Conservation (phyloP, 2,888 invertebrate genomes). For the Chamaedrilus cognettii region DNA sequence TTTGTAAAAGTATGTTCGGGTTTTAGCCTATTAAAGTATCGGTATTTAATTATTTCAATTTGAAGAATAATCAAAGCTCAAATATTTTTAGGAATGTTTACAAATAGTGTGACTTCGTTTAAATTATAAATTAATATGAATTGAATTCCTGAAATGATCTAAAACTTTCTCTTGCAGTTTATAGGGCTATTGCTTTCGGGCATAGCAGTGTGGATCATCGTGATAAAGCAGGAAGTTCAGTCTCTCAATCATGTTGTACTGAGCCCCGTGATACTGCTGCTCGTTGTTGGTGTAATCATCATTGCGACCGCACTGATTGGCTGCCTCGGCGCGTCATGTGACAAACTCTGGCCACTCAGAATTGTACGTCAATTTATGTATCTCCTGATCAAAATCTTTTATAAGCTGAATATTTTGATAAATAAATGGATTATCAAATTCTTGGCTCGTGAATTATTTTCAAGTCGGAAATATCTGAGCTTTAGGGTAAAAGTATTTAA, state of each 20-base stretch:
- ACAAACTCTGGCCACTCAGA: conserved; percentile 48
- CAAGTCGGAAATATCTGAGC: too few species aligned
- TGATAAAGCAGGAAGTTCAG: conserved; percentile 43
- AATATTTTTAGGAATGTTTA: neutral
- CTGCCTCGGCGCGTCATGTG: conserved; percentile 45
- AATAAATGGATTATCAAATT: too few species aligned
- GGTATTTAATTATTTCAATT: too few species aligned
- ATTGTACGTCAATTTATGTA: too few species aligned
- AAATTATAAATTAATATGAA: neutral
- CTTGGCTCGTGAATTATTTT: too few species aligned
- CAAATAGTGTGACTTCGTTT: neutral
- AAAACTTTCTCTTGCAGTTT: conserved; percentile 39
- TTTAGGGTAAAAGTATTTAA: too few species aligned
- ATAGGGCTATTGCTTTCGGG: conserved; percentile 46
- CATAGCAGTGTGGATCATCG: conserved; percentile 47
- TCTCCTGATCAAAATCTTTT: too few species aligned
- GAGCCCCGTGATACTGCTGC: conserved; percentile 47
- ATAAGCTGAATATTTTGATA: too few species aligned
- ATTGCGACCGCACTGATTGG: conserved; percentile 48
- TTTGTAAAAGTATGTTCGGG: too few species aligned
- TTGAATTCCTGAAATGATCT: too few species aligned
- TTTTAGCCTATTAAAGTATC: too few species aligned
- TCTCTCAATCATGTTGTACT: conserved; percentile 45
- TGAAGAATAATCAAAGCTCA: neutral
- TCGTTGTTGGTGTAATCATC: conserved; percentile 48